These are phyloP conservation scores for Drosophila varians DNA, from an alignment of 1,140 invertebrate species.

Conservation along the genomic window DNA sequence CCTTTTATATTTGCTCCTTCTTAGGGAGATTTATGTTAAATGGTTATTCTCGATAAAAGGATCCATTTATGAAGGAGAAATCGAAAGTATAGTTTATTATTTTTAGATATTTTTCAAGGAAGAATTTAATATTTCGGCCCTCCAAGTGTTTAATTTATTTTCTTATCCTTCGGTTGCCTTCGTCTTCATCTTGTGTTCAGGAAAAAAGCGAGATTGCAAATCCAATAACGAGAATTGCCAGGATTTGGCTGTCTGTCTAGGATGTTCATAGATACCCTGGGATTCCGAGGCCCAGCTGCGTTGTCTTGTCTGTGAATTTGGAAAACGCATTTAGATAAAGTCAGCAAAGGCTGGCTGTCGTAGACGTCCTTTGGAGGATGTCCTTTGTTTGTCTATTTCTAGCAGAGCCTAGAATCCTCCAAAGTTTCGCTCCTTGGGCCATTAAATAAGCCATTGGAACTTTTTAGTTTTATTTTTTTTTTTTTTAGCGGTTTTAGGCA, in stretches of 20 bases:
- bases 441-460: conserved; percentile 29
- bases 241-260: conserved; percentile 30
- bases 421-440: neutral
- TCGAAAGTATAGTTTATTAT: no score
- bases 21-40: conserved; percentile 66
- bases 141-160: no score
- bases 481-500: conserved; percentile 14
- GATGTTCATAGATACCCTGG: neutral
- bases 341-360: neutral
- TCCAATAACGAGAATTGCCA: conserved; percentile 52
- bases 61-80: no score
- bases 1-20: neutral
- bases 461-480: conserved; percentile 1
- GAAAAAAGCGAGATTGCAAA: conserved; percentile 28
- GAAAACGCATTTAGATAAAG: conserved; percentile 48
- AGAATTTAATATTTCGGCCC: no score
- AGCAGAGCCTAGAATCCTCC: no score
- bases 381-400: neutral
- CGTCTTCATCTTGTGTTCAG: no score
- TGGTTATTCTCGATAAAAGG: neutral
- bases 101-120: no score
- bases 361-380: conserved; percentile 20
- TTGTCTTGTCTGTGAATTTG: conserved; percentile 16
- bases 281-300: conserved; percentile 1
- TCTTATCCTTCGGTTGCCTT: no score